A percentile compares a stretch with the other conserved stretches of the same genome.
phyloP scores from a whole-genome alignment of 2,888 invertebrate genomes.

The Matsumyia berberina region DNA sequence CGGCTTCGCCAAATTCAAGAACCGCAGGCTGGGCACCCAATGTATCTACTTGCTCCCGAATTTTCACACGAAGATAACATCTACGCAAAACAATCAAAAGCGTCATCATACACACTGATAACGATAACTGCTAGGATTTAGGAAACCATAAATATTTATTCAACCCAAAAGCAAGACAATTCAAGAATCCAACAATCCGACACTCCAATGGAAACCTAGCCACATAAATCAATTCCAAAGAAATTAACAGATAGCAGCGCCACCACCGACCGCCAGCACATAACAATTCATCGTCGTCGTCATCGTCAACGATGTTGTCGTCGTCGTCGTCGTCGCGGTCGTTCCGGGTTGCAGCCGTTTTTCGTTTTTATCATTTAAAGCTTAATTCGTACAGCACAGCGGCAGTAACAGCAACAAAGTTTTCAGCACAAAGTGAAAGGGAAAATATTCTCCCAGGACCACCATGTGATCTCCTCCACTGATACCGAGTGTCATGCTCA shows the following conservation, averaged over 20 bases:
- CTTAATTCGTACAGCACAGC: slow-evolving; percentile 56
- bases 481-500: slow-evolving; percentile 75
- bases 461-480: slow-evolving; percentile 72
- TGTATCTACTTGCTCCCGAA: slow-evolving; percentile 7
- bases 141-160: slow-evolving; percentile 69
- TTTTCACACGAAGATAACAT: slow-evolving; percentile 71
- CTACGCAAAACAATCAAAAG: slow-evolving; percentile 49
- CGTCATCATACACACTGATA: slow-evolving; percentile 58
- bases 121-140: slow-evolving; percentile 54
- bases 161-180: slow-evolving; percentile 54
- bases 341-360: slow-evolving; percentile 62
- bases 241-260: slow-evolving; percentile 75
- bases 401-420: slow-evolving; percentile 34
- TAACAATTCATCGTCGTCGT: slow-evolving; percentile 71
- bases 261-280: slow-evolving; percentile 56
- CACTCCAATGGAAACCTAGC: slow-evolving; percentile 31
- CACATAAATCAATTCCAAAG: slow-evolving; percentile 71
- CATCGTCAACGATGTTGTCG: slow-evolving; percentile 24
- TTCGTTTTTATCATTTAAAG: slow-evolving; percentile 57
- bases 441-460: slow-evolving; percentile 77
- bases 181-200: slow-evolving; percentile 29
- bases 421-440: slow-evolving; percentile 74
- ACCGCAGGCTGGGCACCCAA: neutral
- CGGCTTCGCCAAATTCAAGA: slow-evolving; percentile 14
- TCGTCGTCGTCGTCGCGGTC: slow-evolving; percentile 38